These are phyloP conservation scores for Rhodophaea formosa DNA, from an alignment of 2,888 invertebrate genomes.

Conservation along the genomic window DNA sequence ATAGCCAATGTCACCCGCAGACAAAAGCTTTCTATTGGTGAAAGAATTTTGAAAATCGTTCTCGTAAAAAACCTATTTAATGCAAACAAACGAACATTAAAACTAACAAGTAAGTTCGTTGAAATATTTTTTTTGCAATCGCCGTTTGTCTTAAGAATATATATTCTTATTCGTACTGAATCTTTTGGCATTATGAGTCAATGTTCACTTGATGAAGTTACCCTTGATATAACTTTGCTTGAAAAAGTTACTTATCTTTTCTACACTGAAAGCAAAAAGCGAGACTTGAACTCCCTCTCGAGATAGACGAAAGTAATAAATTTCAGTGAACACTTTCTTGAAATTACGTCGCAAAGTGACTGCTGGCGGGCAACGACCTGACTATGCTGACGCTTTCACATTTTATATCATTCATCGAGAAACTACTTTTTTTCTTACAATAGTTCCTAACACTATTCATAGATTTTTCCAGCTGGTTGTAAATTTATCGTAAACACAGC, in stretches of 20 bases:
- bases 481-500: too few relatives aligned
- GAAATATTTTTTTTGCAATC: too few relatives aligned
- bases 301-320: conserved; percentile 29
- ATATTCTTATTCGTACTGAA: too few relatives aligned
- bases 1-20: too few relatives aligned
- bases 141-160: too few relatives aligned
- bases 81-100: too few relatives aligned
- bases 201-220: not conserved
- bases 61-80: too few relatives aligned
- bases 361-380: conserved; percentile 56
- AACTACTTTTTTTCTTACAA: not conserved
- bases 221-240: conserved; percentile 8
- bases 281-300: not conserved
- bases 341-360: conserved; percentile 58
- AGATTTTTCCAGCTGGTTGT: not conserved
- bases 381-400: conserved; percentile 17
- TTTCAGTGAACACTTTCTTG: conserved; percentile 39
- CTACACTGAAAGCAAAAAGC: conserved; percentile 6
- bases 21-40: too few relatives aligned
- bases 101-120: too few relatives aligned
- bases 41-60: too few relatives aligned
- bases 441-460: not conserved
- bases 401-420: not conserved
- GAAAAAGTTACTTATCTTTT: conserved; percentile 4
- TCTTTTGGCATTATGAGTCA: not conserved